Evolutionary conservation across 2,797 vertebrate genomes (phyloP), one percentile per base, ranked within the genome.

Genomic region (Sparidentex hasta): DNA sequence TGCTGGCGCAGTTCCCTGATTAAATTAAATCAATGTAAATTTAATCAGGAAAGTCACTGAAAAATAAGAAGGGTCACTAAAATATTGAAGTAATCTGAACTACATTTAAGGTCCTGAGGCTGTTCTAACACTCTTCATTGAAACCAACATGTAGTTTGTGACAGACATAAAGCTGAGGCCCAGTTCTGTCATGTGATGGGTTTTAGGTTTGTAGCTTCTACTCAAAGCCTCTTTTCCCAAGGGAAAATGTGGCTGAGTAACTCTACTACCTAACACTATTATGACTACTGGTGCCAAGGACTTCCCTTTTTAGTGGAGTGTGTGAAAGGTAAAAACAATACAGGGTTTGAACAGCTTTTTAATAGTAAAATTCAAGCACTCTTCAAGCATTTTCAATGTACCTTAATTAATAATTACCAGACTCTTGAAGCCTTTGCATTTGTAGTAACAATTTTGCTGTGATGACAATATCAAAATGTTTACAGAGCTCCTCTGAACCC

Each of bases 141-240:
- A 1, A 71, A 62, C 71, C 21, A 55, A n/a, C 5, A 3, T 38
- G 9, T 65, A 21, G 4, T 14, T 23, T 23, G 11, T 0, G 11
- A 43, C 33, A 65, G 77, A 64, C 2, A 0, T 48, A 44, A 69
- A 20, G 25, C 82, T 66, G 55, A 63, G 29, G 18, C 56, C 43
- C 7, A 33, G 6, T 27, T 69, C 48, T 48, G 21, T 75, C 84
- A 78, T 82, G 70, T 84, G 83, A 86, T 17, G 33, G 23, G 38
- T 65, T 78, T 72, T 46, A 71, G n/a, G 20, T 63, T n/a, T 52
- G 27, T 11, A 41, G 47, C 44, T 75, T 74, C 33, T 27, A 71
- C 51, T 55, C 7, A 62, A 66, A 76, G 68, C 38, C 41, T 69
- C 58, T 78, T 83, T 88, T 80, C 62, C 56, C 54, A 25, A 16